Evolutionary conservation across 2,888 invertebrate species (phyloP).

Genomic region (Acholoe squamosa): DNA sequence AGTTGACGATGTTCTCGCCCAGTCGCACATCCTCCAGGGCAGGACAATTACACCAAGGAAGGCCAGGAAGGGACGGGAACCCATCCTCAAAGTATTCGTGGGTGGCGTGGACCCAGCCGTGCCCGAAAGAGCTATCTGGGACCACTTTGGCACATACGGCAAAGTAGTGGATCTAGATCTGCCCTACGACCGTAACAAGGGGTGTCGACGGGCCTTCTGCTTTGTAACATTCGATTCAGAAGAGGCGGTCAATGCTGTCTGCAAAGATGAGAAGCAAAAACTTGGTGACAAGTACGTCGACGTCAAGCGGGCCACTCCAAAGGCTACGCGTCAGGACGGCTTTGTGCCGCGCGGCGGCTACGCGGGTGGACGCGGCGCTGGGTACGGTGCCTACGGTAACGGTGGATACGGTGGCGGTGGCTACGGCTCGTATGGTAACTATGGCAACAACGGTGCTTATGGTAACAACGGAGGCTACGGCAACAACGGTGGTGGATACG

Average conservation of each 20-base stretch:
- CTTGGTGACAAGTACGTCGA: slow-evolving; percentile 93
- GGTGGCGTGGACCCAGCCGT: slow-evolving; percentile 96
- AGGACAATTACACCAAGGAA: slow-evolving; percentile 98
- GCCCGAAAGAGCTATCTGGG: slow-evolving; percentile 96
- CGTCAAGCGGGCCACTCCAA: slow-evolving; percentile 52
- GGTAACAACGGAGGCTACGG: background rate
- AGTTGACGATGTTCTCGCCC: slow-evolving; percentile 87
- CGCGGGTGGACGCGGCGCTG: slow-evolving; percentile 32
- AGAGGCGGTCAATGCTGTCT: slow-evolving; percentile 94
- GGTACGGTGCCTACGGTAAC: background rate
- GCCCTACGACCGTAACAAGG: slow-evolving; percentile 98
- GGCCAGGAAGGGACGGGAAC: slow-evolving; percentile 90
- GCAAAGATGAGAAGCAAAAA: slow-evolving; percentile 92
- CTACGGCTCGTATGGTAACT: background rate
- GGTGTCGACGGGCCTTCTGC: slow-evolving; percentile 97
- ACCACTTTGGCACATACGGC: slow-evolving; percentile 95
- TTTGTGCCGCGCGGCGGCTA: slow-evolving; percentile 35
- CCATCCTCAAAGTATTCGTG: slow-evolving; percentile 92
- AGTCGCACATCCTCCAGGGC: slow-evolving; percentile 92
- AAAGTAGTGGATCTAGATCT: slow-evolving; percentile 97
- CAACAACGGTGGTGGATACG: background rate
- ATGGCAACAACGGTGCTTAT: background rate
- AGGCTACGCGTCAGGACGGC: background rate
- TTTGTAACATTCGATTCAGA: slow-evolving; percentile 98
- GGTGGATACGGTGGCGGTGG: slow-evolving; percentile 24